phyloP scores from a whole-genome alignment of 2,888 invertebrate species.

The Poecilobothrus nobilitatus region DNA sequence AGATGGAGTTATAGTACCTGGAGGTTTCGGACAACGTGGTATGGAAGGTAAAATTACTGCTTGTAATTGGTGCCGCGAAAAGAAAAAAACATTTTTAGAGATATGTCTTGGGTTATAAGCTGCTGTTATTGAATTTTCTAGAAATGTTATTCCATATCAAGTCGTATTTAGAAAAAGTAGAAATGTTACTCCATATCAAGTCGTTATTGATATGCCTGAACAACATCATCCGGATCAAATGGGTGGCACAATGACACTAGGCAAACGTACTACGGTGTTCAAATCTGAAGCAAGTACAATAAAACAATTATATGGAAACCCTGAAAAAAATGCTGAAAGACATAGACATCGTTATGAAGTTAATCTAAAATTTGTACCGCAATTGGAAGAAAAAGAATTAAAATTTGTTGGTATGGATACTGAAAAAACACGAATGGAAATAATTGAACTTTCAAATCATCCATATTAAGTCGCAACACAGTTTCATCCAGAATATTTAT shows the following conservation, averaged over 20 bases:
- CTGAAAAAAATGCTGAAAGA: slow-evolving; percentile 77
- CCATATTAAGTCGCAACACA: slow-evolving; percentile 93
- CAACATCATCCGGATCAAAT: slow-evolving; percentile 86
- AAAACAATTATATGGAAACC: slow-evolving; percentile 67
- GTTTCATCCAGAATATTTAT: slow-evolving; percentile 96
- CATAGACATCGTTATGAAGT: slow-evolving; percentile 98
- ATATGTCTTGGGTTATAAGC: slow-evolving; percentile 98
- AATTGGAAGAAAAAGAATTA: slow-evolving; percentile 73
- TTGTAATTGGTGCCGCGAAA: slow-evolving; percentile 84
- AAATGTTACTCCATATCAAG: slow-evolving; percentile 63
- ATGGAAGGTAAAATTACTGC: slow-evolving; percentile 94
- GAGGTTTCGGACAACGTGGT: slow-evolving; percentile 94
- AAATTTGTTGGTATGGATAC: slow-evolving; percentile 82
- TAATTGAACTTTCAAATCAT: slow-evolving; percentile 77
- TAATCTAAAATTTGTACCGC: slow-evolving; percentile 75
- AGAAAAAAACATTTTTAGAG: slow-evolving; percentile 84
- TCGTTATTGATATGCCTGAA: slow-evolving; percentile 99
- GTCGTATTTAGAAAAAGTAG: slow-evolving; percentile 69
- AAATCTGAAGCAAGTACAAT: slow-evolving; percentile 51
- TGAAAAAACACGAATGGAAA: slow-evolving; percentile 86
- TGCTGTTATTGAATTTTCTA: slow-evolving; percentile 89
- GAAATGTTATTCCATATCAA: slow-evolving; percentile 78
- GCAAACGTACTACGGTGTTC: slow-evolving; percentile 83
- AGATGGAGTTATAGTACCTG: slow-evolving; percentile 90
- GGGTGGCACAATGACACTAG: slow-evolving; percentile 97